Evolutionary conservation across 2,888 invertebrate genomes (phyloP), one percentile per base, ranked within the genome.

Genomic region (Amphipyra tragopoginis): DNA sequence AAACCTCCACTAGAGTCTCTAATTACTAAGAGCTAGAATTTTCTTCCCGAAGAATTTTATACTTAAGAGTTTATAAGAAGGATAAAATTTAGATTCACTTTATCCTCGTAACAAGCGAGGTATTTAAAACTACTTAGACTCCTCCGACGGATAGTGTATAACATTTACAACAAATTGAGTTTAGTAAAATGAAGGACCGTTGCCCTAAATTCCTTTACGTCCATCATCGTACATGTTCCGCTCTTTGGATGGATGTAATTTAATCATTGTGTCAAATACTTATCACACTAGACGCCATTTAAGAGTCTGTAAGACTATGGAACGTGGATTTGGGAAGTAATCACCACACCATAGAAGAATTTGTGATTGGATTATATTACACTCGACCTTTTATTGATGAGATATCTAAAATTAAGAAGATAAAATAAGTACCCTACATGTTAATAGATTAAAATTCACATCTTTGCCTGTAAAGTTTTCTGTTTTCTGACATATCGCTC

Each of bases 221-320:
- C 53, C 42, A 64, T 68, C 70, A 68, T 69, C 53, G 15, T 44
- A 40, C 13, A 68, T 15, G 44, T 56, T 26, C 36, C 40, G 56
- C 52, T 45, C 48, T 68, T 56, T 56, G 38, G 40, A 13, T 44
- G 33, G 26, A 49, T 56, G 43, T 63, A 69, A 68, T 68, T 69
- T 69, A 68, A 69, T 67, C 51, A 69, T n/a, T 69, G 52, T 63
- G 56, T 63, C 55, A 62, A 49, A 14, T 40, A 21, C 26, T n/a
- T 56, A 62, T 52, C 47, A 55, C 11, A 44, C 21, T 40, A 21
- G 13, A 2, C 14, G 14, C 0, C 15, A 33, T 21, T 14, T 21
- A 2, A 1, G 5, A 33, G 5, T 29, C 2, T 29, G 10, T 11
- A 36, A 4, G 7, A 7, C 29, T 29, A 29, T 7, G 5, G 5